Base-by-base conservation (phyloP, 2,888 invertebrate genomes). In the Aleiodes testaceus region DNA sequence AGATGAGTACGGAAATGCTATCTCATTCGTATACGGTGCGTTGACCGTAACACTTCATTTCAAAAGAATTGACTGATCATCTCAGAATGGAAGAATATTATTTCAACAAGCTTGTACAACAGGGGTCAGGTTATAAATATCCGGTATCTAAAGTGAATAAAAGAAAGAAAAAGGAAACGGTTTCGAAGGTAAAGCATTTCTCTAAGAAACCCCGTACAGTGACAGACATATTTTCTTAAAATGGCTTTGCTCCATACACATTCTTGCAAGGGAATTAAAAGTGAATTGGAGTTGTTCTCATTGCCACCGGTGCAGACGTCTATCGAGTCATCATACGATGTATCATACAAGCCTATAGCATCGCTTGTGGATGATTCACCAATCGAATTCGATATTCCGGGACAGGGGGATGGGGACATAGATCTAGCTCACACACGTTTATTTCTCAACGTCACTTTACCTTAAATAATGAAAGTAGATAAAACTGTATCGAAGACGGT, bases 1-100 rank as follows among this genome's bases (percentile, higher is more conserved):
- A 16, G 49, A 49, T 49, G 49, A 16, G 2, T 49, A 49, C 3
- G 74, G 74, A 1, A 14, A 65, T 9, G 30, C 68, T 0, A 44
- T 74, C 22, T 52, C 72, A 74, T 76, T 76, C 45, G 69, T 68
- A 9, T 52, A 67, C 63, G 74, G 52, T 14, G 66, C 67, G 53
- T 30, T 65, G 63, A 63, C 53, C 26, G 26, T 26, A 4, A 4
- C 26, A 26, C 26, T 26, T 5, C 26, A 26, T 26, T 26, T 26
- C 26, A 26, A 26, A 26, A 26, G 26, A 5, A 26, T 26, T 26
- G 26, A 26, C 5, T 26, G 26, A 26, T 4, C 5, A 26, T 26
- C 5, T 26, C 26, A 26, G 26, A 26, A 26, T 26, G 26, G 26
- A 26, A 26, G 26, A 26, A 5, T 3, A 26, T 26, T 26, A 26